A percentile compares a stretch with the other conserved stretches of the same genome.
phyloP scores from a whole-genome alignment of 1,140 invertebrate genomes.

The Drosophila repleta region DNA sequence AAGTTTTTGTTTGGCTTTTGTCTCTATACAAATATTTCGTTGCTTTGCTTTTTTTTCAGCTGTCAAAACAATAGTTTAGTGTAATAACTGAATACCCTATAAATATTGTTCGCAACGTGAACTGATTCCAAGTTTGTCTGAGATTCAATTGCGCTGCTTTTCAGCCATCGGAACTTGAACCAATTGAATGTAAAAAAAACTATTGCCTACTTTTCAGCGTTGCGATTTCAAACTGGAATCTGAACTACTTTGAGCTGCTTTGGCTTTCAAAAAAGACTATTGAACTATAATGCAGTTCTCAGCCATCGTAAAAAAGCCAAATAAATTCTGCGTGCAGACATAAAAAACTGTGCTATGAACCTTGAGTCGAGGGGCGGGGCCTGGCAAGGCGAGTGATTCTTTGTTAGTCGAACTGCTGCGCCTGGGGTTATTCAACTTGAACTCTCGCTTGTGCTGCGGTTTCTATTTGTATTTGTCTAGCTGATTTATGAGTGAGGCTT shows the following conservation, averaged over 20 bases:
- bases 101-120: neutral
- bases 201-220: no score
- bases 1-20: no score
- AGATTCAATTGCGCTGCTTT: no score
- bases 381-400: neutral
- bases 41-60: no score
- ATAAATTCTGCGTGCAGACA: conserved; percentile 46
- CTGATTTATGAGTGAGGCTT: conserved; percentile 71
- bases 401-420: conserved; percentile 27
- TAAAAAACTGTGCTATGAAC: conserved; percentile 23
- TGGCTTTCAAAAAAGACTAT: no score
- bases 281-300: no score
- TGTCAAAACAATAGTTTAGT: neutral
- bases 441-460: conserved; percentile 17
- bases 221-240: no score
- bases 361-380: neutral
- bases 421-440: conserved; percentile 69
- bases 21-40: no score
- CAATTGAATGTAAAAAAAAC: no score
- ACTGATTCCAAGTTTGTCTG: no score
- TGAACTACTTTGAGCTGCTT: no score
- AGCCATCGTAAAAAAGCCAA: conserved; percentile 22
- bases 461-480: conserved; percentile 61
- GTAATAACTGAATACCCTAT: neutral
- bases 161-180: no score